Base-by-base conservation (phyloP, 2,113 vertebrate genomes). In the Spheniscus mendiculus region DNA sequence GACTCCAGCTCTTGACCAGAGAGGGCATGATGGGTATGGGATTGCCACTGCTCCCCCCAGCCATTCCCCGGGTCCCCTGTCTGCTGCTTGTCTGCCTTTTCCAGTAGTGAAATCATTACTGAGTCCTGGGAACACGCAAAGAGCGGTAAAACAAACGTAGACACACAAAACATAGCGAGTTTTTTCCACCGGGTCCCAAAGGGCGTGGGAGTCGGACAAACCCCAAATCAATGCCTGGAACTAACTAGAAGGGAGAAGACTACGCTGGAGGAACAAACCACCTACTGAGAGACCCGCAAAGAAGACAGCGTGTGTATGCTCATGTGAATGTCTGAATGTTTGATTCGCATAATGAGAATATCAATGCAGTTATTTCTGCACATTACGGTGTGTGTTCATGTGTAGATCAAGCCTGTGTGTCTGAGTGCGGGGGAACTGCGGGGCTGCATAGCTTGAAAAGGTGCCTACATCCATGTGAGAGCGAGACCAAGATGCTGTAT, bases 181-280 rank as follows among this genome's bases (percentile, higher is more conserved):
- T 76, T 98, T 98, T 97, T 98, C 97, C 97, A 97, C 97, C 98
- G 98, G 97, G 96, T 97, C 25, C 96, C 90, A 87, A 69, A 94
- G 95, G 97, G 93, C 91, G 97, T 71, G 65, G 89, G 91, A 97
- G 91, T 88, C 97, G 96, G 96, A 87, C 42, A 79, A 94, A 93
- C 97, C 97, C 96, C 89, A 95, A 95, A 98, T 98, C 97, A 91
- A 97, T 97, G 95, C 87, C 94, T 91, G 94, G 94, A 91, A 83
- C 71, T 63, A 69, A 83, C 95, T 87, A 55, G 58, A 38, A 93
- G 42, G 55, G 27, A 91, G 61, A 91, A 88, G 53, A 63, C 81
- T 69, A 30, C 20, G 5, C 71, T 25, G 69, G 55, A 61, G 80
- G 78, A 78, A 6, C 56, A 65, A 87, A 83, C 55, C 89, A 59